Base-by-base conservation (phyloP, 2,797 vertebrate genomes). In the Cuniculus paca region DNA sequence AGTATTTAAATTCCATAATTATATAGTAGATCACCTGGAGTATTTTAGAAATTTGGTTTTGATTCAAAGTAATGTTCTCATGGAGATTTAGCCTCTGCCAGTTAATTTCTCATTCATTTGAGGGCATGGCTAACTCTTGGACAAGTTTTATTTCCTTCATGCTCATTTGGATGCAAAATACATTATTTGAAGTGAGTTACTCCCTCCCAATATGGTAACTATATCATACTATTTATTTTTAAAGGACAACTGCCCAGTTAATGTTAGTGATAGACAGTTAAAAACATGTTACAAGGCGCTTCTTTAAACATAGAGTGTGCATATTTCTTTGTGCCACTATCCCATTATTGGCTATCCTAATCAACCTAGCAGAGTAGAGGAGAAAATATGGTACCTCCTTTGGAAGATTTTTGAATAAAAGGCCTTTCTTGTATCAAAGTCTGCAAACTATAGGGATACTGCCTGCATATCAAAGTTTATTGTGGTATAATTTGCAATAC, bases 21-120 rank as follows among this genome's bases (percentile, higher is more conserved):
- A 58, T 13, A 95, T 70, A 91, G 52, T 42, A 34, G 82, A 93
- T 90, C 75, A 96, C 91, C 91, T 97, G 70, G 63, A 95, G 50
- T 93, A 56, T 93, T 97, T 97, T 93, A 91, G 60, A 93, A 94
- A 94, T 90, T 97, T 97, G 96, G 63, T 96, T 97, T 95, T 91
- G 86, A 96, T 72, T 98, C 95, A 95, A 96, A 97, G 61, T 97
- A 96, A 95, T 93, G 89, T 94, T 95, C 63, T 95, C 48, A n/a
- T 61, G 63, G 72, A 89, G 48, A 45, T 65, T 94, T 54, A 85
- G 50, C 68, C 17, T 81, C 77, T 94, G 89, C 94, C 94, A 95
- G 22, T 81, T 97, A 83, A 89, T 92, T 95, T 95, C 68, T 84
- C 70, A 65, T 68, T 88, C n/a, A 80, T 77, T 95, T 90, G 89